Conservation (phyloP, 1,140 invertebrate genomes). For the Drosophila willistoni region DNA sequence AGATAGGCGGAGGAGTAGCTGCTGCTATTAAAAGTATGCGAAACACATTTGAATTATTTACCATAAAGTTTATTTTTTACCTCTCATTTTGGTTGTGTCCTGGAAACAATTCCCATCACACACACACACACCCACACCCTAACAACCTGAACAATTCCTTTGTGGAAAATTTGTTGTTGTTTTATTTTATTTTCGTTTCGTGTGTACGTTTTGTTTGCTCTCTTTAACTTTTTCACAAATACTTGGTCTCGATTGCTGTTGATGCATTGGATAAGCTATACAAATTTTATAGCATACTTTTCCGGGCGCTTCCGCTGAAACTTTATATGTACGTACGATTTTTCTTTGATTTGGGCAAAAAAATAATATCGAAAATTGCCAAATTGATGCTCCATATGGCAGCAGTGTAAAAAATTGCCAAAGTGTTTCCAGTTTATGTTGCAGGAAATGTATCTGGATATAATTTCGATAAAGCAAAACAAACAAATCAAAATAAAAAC, state of each 20-base stretch:
- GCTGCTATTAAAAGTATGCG: slow-evolving; percentile 37
- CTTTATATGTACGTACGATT: slow-evolving; percentile 61
- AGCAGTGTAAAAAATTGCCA: not conserved
- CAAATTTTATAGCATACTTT: slow-evolving; percentile 78
- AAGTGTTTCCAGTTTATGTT: not conserved
- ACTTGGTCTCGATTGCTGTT: slow-evolving; percentile 50
- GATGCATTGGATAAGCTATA: slow-evolving; percentile 66
- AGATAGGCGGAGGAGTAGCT: slow-evolving; percentile 10
- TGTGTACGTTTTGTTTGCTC: slow-evolving; percentile 1
- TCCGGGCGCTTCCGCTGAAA: slow-evolving; percentile 67
- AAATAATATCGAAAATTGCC: slow-evolving; percentile 46
- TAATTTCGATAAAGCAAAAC: not conserved
- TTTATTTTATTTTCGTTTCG: slow-evolving; percentile 25
- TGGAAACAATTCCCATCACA: slow-evolving; percentile 12
- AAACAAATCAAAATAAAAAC: not conserved
- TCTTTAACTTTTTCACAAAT: slow-evolving; percentile 32
- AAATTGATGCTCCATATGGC: slow-evolving; percentile 60
- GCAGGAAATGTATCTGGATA: not conserved
- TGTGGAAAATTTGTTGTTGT: slow-evolving; percentile 33
- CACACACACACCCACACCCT: slow-evolving; percentile 15
- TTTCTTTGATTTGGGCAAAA: slow-evolving; percentile 54
- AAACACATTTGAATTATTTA: slow-evolving; percentile 75
- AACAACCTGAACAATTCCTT: slow-evolving; percentile 40
- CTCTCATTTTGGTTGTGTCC: slow-evolving; percentile 1
- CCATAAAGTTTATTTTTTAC: slow-evolving; percentile 56